A percentile compares a stretch with the other conserved stretches of the same genome.
Evolutionary conservation across 2,113 vertebrate species (phyloP).

Genomic region (Actenoides hombroni): DNA sequence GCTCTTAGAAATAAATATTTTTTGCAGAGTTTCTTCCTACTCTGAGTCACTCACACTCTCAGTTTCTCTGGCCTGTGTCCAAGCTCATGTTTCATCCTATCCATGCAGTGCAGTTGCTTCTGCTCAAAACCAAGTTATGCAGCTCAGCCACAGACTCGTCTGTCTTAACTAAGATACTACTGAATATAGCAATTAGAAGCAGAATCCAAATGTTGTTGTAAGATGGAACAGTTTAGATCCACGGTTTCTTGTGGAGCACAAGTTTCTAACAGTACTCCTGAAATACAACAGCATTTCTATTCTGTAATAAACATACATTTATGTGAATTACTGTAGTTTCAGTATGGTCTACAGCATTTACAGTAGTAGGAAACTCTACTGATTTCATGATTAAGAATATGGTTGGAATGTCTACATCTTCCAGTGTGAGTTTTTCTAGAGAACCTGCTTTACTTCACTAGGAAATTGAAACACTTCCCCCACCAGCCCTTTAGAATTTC

Average conservation of each 20-base stretch:
- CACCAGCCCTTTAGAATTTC: neutral
- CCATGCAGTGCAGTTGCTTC: neutral
- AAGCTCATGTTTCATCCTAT: neutral
- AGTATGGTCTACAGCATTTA: neutral
- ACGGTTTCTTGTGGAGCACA: neutral
- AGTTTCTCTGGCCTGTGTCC: neutral
- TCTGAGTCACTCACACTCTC: neutral
- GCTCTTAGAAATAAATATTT: neutral
- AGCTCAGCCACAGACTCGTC: neutral
- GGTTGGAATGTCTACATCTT: neutral
- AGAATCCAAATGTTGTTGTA: neutral
- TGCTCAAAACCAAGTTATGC: neutral
- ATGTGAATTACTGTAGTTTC: neutral
- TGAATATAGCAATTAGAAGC: neutral
- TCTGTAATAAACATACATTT: neutral
- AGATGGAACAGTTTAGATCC: neutral
- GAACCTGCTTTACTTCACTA: neutral
- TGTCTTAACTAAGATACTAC: neutral
- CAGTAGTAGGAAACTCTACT: neutral
- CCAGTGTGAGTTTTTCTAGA: neutral
- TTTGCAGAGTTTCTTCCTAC: neutral
- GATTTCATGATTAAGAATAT: neutral
- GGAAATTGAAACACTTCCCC: neutral
- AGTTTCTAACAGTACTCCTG: neutral
- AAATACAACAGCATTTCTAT: neutral